Conservation (phyloP, 2,113 vertebrate genomes). For the Condylura cristata region DNA sequence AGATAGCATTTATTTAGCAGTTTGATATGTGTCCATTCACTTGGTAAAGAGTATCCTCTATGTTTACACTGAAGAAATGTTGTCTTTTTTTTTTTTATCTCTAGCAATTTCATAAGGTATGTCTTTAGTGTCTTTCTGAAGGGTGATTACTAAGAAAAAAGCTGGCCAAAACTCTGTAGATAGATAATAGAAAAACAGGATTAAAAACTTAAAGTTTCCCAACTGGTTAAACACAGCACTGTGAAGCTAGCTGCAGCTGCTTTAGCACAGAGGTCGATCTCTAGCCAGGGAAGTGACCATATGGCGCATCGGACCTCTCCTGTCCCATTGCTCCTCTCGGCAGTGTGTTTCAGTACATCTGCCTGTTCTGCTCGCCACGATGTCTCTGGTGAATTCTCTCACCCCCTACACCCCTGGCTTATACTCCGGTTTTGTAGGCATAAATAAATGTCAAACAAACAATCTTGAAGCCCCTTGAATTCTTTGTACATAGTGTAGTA, state of each 20-base stretch:
- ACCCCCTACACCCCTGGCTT: too few species aligned
- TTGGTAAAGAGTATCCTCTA: neutral
- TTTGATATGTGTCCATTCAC: neutral
- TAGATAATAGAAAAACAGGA: neutral
- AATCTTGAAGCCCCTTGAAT: neutral
- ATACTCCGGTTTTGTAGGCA: too few species aligned
- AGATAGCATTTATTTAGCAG: conserved; percentile 1
- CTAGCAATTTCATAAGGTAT: neutral
- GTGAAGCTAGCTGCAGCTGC: too few species aligned
- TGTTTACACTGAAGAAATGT: neutral
- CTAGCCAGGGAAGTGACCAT: too few species aligned
- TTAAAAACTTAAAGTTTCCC: neutral
- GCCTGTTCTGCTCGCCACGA: too few species aligned
- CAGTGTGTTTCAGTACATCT: too few species aligned
- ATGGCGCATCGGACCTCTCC: too few species aligned
- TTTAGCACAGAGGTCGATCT: too few species aligned
- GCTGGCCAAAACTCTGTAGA: neutral
- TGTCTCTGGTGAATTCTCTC: too few species aligned
- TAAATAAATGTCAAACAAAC: too few species aligned
- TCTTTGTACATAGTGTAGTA: neutral
- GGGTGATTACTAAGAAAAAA: neutral
- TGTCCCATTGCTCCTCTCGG: too few species aligned
- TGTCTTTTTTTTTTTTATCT: neutral
- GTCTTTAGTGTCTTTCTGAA: conserved; percentile 20
- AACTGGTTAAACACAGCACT: too few species aligned